Percentiles rank a stretch among this genome's conserved stretches.
Evolutionary conservation across 2,888 invertebrate species (phyloP).

Genomic region (Diarsia brunnea): DNA sequence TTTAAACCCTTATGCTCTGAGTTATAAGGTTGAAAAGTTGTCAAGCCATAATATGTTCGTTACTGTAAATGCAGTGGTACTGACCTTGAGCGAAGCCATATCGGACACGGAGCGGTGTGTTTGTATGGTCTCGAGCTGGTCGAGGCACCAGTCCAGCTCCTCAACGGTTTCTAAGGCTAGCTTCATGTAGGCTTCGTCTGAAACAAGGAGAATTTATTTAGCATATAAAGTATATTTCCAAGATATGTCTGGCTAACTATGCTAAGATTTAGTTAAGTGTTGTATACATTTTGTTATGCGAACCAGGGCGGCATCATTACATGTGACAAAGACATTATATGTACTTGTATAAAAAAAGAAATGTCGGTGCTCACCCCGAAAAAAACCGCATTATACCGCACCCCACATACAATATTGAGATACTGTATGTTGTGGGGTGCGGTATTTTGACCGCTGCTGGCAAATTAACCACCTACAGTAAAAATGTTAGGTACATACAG

Average conservation of each 20-base stretch:
- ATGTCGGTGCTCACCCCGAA: too few species aligned
- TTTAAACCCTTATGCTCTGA: not conserved
- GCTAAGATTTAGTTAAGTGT: not conserved
- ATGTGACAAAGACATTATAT: not conserved
- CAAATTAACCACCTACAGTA: not conserved
- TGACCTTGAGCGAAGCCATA: constrained; percentile 99
- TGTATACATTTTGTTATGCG: not conserved
- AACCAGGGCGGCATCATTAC: not conserved
- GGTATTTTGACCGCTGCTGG: too few species aligned
- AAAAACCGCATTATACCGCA: too few species aligned
- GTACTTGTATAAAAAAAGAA: not conserved
- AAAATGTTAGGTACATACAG: not conserved
- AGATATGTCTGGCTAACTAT: not conserved
- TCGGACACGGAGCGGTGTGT: constrained; percentile 99
- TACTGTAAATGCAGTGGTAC: constrained; percentile 52
- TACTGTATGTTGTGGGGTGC: not conserved
- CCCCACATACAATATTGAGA: too few species aligned
- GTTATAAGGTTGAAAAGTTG: constrained; percentile 1
- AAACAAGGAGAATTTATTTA: constrained; percentile 77
- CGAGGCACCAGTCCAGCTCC: constrained; percentile 99
- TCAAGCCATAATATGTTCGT: not conserved
- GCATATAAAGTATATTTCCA: not conserved
- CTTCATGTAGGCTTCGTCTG: constrained; percentile 98
- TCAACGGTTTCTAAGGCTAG: constrained; percentile 99
- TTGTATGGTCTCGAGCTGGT: constrained; percentile 99